Evolutionary conservation across 2,888 invertebrate genomes (phyloP).

Genomic region (Magallana nippona): DNA sequence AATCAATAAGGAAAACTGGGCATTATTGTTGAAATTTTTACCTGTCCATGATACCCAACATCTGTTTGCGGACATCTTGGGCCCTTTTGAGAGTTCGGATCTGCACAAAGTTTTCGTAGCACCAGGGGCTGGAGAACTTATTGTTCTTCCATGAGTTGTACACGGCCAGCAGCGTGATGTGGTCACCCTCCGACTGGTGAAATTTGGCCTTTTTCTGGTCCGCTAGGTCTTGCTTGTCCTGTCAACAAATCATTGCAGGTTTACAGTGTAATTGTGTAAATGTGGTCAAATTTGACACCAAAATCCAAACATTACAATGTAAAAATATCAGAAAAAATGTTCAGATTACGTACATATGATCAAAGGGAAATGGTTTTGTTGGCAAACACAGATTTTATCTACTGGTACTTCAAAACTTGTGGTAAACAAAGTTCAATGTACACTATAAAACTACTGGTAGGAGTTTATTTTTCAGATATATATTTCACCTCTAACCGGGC

Average conservation of each 20-base stretch:
- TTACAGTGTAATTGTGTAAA: not conserved
- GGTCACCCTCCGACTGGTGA: slow-evolving; percentile 99
- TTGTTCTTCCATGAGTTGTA: slow-evolving; percentile 99
- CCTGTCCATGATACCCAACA: slow-evolving; percentile 98
- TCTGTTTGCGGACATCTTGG: slow-evolving; percentile 98
- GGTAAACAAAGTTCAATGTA: no score
- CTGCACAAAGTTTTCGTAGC: slow-evolving; percentile 99
- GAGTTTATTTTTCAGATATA: no score
- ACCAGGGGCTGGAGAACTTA: slow-evolving; percentile 99
- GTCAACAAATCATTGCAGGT: slow-evolving; percentile 6
- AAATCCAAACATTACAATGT: no score
- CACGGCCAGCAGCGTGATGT: slow-evolving; percentile 96
- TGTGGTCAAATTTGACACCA: no score
- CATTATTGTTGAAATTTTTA: slow-evolving; percentile 68
- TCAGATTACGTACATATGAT: no score
- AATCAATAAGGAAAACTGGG: not conserved
- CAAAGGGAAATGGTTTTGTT: no score
- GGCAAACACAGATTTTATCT: no score
- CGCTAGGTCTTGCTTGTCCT: slow-evolving; percentile 87
- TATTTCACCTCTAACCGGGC: no score
- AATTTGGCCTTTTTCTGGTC: slow-evolving; percentile 99
- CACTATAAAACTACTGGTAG: no score
- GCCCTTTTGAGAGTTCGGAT: slow-evolving; percentile 97
- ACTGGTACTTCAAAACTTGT: no score
- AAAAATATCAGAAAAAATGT: no score